Conservation (phyloP, 1,140 invertebrate genomes). For the Artemia franciscana region DNA sequence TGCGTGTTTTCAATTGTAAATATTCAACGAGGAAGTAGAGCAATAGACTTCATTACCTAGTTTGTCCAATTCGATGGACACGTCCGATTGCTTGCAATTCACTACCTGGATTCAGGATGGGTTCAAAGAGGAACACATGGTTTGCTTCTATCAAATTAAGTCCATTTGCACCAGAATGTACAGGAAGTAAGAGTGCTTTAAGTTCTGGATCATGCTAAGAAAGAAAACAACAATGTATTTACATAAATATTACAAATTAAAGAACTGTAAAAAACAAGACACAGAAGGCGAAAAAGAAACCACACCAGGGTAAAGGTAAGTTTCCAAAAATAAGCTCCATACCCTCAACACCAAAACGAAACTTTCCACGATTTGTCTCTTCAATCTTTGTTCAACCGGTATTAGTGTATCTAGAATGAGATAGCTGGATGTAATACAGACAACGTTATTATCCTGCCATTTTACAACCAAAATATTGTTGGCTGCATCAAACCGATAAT, state of each 20-base stretch:
- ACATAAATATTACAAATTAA: constrained; percentile 2
- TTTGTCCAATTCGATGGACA: constrained; percentile 55
- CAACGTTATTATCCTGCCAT: too few species aligned
- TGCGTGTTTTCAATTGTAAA: too few species aligned
- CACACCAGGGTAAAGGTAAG: not conserved
- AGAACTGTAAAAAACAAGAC: not conserved
- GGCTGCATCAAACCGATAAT: too few species aligned
- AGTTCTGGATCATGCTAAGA: constrained; percentile 24
- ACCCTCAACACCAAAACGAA: too few species aligned
- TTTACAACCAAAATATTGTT: too few species aligned
- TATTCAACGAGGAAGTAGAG: too few species aligned
- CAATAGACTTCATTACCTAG: too few species aligned
- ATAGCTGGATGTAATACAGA: too few species aligned
- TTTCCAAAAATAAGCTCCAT: too few species aligned
- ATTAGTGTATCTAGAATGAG: too few species aligned
- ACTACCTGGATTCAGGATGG: constrained; percentile 42
- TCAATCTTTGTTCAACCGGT: too few species aligned
- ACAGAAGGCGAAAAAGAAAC: not conserved
- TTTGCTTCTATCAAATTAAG: constrained; percentile 54
- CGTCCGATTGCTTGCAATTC: constrained; percentile 53
- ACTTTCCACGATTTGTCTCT: too few species aligned
- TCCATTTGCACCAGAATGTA: constrained; percentile 43
- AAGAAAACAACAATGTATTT: not conserved
- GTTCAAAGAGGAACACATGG: constrained; percentile 50
- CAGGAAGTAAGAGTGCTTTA: constrained; percentile 37